phyloP scores from a whole-genome alignment of 2,113 vertebrate genomes.

The Saccopteryx bilineata region DNA sequence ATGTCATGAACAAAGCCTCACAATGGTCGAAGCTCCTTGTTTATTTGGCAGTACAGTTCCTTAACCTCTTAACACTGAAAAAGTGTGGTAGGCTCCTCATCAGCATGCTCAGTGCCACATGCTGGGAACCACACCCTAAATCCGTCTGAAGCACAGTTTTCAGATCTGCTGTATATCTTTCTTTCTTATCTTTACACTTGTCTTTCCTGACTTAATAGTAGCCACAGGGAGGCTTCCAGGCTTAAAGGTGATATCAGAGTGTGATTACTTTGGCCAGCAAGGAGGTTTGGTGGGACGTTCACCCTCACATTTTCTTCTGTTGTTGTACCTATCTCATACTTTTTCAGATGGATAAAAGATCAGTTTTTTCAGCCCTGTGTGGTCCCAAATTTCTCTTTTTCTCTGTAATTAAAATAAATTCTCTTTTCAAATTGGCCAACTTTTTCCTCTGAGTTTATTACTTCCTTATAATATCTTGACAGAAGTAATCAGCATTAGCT shows the following conservation, averaged over 20 bases:
- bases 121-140: neutral
- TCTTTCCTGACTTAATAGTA: neutral
- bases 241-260: neutral
- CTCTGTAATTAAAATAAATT: slow-evolving; percentile 9
- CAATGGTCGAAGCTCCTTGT: neutral
- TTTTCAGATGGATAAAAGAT: slow-evolving; percentile 4
- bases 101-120: neutral
- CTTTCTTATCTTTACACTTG: neutral
- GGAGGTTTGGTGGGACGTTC: neutral
- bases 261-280: slow-evolving; percentile 4
- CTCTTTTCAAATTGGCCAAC: neutral
- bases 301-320: neutral
- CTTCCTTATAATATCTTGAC: slow-evolving; percentile 37
- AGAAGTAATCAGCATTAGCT: neutral
- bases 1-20: neutral
- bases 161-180: slow-evolving; percentile 41
- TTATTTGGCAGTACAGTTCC: neutral
- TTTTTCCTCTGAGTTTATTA: neutral
- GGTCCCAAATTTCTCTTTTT: neutral
- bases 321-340: neutral
- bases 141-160: neutral
- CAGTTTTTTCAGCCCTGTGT: neutral
- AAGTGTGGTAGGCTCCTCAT: neutral
- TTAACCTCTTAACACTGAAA: slow-evolving; percentile 33
- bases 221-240: slow-evolving; percentile 15